Evolutionary conservation across 2,797 vertebrate species (phyloP).

Genomic region (Neosilurus hyrtlii): DNA sequence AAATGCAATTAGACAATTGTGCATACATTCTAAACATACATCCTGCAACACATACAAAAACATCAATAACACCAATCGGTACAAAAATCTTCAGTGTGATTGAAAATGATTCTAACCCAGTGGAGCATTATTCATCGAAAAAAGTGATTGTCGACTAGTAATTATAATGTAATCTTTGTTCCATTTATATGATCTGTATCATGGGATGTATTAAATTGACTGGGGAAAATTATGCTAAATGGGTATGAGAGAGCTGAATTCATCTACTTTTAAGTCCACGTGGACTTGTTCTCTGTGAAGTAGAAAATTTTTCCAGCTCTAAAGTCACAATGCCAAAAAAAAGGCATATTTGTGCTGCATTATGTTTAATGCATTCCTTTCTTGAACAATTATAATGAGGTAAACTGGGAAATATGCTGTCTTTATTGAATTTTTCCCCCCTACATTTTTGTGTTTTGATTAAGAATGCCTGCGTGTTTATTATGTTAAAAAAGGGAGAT

Average conservation of each 20-base stretch:
- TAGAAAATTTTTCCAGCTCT: slow-evolving; percentile 9
- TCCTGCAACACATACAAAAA: background rate
- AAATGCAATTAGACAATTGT: slow-evolving; percentile 12
- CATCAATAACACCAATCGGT: background rate
- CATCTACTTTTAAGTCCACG: background rate
- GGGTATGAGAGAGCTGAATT: background rate
- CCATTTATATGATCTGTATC: slow-evolving; percentile 12
- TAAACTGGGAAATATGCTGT: background rate
- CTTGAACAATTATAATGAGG: background rate
- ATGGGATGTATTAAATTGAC: background rate
- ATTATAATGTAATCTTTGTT: slow-evolving; percentile 28
- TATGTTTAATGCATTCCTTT: slow-evolving; percentile 1
- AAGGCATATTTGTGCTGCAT: slow-evolving; percentile 7
- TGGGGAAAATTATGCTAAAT: background rate
- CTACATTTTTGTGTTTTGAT: background rate
- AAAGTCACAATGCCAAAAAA: background rate
- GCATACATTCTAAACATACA: background rate
- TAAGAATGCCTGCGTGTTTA: background rate
- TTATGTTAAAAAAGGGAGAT: background rate
- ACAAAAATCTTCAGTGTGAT: background rate
- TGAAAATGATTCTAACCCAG: background rate
- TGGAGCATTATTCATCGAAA: background rate
- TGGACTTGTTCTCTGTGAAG: slow-evolving; percentile 10
- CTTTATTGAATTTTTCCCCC: background rate
- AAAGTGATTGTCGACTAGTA: slow-evolving; percentile 17